Conservation (phyloP, 2,113 vertebrate species). For the Hippocampus abdominalis region DNA sequence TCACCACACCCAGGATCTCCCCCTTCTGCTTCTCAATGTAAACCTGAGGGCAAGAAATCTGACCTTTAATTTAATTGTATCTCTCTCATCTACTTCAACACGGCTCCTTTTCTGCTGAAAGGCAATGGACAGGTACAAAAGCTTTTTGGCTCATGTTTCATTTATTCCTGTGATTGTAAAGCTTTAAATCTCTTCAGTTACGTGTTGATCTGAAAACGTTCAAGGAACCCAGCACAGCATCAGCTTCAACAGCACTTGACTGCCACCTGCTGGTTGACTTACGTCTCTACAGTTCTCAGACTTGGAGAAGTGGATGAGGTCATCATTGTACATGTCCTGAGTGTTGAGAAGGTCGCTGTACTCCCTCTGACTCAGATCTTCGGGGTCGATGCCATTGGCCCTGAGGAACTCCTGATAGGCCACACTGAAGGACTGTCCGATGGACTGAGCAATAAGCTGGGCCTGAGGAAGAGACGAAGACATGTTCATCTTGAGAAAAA, state of each 20-base stretch:
- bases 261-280: conserved; percentile 55
- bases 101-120: too few relatives aligned
- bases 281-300: conserved; percentile 98
- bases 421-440: conserved; percentile 94
- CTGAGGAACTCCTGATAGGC: conserved; percentile 97
- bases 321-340: conserved; percentile 99
- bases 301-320: conserved; percentile 98
- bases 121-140: too few relatives aligned
- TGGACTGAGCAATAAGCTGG: conserved; percentile 95
- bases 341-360: conserved; percentile 97
- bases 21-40: conserved; percentile 98
- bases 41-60: conserved; percentile 69
- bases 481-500: neutral
- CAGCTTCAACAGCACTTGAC: neutral
- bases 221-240: neutral
- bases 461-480: conserved; percentile 69
- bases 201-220: neutral
- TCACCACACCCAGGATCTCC: conserved; percentile 92
- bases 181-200: too few relatives aligned
- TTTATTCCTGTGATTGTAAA: too few relatives aligned
- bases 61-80: neutral
- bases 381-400: conserved; percentile 94
- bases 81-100: too few relatives aligned
- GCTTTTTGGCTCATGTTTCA: too few relatives aligned
- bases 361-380: conserved; percentile 95